Percentiles rank a stretch among this genome's conserved stretches.
These are phyloP conservation scores for Lamprotornis superbus DNA, from an alignment of 2,113 vertebrate genomes.

Conservation along the genomic window DNA sequence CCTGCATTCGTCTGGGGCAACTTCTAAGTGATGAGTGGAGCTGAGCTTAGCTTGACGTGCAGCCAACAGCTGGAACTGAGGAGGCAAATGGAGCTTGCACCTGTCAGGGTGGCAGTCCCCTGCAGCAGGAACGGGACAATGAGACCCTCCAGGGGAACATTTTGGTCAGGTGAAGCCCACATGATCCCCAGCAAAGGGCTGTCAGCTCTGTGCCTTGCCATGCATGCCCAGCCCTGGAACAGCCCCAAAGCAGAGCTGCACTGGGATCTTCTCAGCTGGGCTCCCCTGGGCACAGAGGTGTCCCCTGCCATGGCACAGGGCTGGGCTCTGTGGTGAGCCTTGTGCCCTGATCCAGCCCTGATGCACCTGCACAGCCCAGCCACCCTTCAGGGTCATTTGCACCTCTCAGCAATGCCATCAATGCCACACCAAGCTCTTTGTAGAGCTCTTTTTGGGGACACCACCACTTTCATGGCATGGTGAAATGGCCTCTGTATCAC, in stretches of 20 bases:
- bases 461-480: background rate
- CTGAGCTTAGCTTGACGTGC: background rate
- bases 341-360: background rate
- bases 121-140: background rate
- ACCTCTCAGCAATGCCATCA: rapidly evolving
- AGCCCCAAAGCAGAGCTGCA: background rate
- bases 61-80: background rate
- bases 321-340: background rate
- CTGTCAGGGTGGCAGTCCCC: background rate
- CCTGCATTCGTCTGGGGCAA: rapidly evolving
- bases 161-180: background rate
- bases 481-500: too few species aligned
- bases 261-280: background rate
- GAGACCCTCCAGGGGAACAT: background rate
- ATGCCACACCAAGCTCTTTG: background rate
- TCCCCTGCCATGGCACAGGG: background rate
- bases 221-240: background rate
- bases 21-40: background rate
- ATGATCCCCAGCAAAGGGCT: rapidly evolving
- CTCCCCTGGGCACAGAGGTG: background rate
- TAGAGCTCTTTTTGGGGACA: background rate
- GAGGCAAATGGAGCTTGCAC: background rate
- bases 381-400: background rate
- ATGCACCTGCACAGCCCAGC: background rate
- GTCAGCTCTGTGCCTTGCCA: rapidly evolving